Conservation (phyloP, 2,113 vertebrate genomes). For the Calidris pygmaea region DNA sequence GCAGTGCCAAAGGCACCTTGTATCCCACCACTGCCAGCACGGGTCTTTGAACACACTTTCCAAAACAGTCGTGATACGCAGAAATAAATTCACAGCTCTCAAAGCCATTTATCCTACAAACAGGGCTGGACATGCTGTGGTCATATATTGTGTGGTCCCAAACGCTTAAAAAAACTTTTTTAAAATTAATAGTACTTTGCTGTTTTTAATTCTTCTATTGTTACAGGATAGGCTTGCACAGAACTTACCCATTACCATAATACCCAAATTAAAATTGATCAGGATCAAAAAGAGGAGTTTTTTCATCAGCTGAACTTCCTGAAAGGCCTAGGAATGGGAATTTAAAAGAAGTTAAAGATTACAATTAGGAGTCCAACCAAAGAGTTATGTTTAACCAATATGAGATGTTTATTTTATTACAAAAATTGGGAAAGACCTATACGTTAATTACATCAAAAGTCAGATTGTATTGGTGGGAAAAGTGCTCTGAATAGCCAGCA, state of each 20-base stretch:
- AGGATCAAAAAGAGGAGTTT: neutral
- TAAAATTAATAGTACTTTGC: neutral
- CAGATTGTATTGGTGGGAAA: neutral
- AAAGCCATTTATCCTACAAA: neutral
- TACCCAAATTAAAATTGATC: neutral
- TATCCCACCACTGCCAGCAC: neutral
- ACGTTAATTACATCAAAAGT: neutral
- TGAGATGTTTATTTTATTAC: neutral
- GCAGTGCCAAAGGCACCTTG: accelerated
- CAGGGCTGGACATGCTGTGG: neutral
- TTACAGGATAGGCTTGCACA: neutral
- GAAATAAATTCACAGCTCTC: neutral
- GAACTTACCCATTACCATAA: neutral
- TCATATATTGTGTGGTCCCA: too few species aligned
- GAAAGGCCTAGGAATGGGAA: neutral
- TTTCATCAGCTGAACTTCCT: neutral
- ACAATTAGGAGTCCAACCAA: neutral
- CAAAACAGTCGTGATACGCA: neutral
- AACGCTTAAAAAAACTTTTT: neutral
- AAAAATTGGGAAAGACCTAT: neutral
- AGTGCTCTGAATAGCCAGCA: neutral
- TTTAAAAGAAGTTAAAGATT: neutral
- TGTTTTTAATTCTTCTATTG: neutral
- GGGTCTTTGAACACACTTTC: neutral
- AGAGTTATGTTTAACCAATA: neutral